A percentile compares a stretch with the other conserved stretches of the same genome.
phyloP scores from a whole-genome alignment of 2,888 invertebrate genomes.

The Apotomis betuletana region DNA sequence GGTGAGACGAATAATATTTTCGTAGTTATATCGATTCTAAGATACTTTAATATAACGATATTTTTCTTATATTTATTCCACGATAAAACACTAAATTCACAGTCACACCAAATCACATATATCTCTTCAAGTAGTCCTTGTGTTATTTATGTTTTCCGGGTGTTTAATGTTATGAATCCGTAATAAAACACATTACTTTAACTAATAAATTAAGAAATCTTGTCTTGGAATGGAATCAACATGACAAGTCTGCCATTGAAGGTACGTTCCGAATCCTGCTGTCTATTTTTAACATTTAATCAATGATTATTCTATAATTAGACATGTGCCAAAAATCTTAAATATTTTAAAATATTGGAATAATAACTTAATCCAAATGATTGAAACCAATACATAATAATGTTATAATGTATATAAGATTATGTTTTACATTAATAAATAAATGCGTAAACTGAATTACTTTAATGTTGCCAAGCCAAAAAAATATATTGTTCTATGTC shows the following conservation, averaged over 20 bases:
- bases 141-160: conserved; percentile 10
- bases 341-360: background rate
- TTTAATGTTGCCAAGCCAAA: background rate
- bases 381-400: background rate
- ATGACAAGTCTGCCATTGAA: conserved; percentile 74
- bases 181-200: conserved; percentile 37
- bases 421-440: background rate
- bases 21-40: conserved; percentile 73
- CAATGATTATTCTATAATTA: conserved; percentile 32
- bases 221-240: conserved; percentile 63
- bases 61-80: conserved; percentile 42
- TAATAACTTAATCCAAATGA: too few species aligned
- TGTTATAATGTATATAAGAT: background rate
- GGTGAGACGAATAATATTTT: conserved; percentile 65
- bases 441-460: conserved; percentile 14
- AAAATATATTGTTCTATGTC: background rate
- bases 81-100: conserved; percentile 25
- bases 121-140: conserved; percentile 9
- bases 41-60: conserved; percentile 55
- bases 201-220: conserved; percentile 57
- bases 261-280: conserved; percentile 55
- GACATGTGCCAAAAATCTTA: background rate
- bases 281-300: conserved; percentile 36
- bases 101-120: background rate
- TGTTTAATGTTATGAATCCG: conserved; percentile 26